These are phyloP conservation scores for Hydriomena furcata DNA, from an alignment of 2,888 invertebrate genomes.

Conservation along the genomic window DNA sequence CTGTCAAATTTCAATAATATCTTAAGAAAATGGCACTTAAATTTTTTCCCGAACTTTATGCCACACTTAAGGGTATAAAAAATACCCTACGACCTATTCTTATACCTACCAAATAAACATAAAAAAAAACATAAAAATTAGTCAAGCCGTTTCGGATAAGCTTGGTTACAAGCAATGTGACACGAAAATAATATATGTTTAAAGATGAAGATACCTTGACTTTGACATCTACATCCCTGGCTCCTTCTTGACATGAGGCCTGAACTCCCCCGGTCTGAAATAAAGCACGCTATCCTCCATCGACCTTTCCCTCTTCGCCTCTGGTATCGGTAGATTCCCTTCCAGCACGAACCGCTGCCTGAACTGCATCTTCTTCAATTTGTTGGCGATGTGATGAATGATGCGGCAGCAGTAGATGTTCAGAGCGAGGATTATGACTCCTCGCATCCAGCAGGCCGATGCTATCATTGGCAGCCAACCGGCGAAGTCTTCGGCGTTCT, in stretches of 20 bases:
- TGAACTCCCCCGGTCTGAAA: slow-evolving; percentile 49
- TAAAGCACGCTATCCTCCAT: slow-evolving; percentile 42
- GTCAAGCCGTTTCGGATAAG: no score
- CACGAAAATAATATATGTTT: no score
- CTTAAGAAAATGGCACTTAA: no score
- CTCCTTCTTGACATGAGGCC: slow-evolving; percentile 38
- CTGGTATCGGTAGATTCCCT: slow-evolving; percentile 54
- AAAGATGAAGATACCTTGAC: no score
- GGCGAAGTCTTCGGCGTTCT: slow-evolving; percentile 54
- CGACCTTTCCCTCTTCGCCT: slow-evolving; percentile 36
- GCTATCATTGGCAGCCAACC: slow-evolving; percentile 68
- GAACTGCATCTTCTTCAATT: slow-evolving; percentile 49
- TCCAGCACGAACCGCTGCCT: slow-evolving; percentile 37
- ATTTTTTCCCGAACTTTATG: no score
- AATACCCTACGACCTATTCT: no score
- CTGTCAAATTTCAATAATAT: no score
- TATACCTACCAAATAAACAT: no score
- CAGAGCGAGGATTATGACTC: slow-evolving; percentile 48
- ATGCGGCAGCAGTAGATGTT: slow-evolving; percentile 58
- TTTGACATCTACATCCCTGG: no score
- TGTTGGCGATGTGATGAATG: slow-evolving; percentile 39
- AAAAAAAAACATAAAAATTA: no score
- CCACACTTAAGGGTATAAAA: no score
- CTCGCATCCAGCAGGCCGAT: slow-evolving; percentile 59
- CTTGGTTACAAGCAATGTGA: no score